Evolutionary conservation across 2,113 vertebrate species (phyloP).

Genomic region (Eurystomus gularis): DNA sequence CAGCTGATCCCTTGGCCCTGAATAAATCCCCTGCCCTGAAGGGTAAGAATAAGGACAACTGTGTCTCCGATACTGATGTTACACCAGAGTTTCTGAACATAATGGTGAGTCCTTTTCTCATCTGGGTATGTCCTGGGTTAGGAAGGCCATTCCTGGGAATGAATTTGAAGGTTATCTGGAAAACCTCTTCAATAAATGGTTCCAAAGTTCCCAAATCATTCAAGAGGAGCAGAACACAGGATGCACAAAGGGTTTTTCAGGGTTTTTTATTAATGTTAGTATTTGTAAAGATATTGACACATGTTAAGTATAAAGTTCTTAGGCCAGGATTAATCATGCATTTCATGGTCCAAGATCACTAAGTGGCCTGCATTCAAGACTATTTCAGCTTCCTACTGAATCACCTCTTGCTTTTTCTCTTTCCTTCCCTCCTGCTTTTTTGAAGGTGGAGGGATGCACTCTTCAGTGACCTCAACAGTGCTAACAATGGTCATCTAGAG

Average conservation of each 20-base stretch:
- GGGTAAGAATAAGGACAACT: background rate
- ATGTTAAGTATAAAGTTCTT: background rate
- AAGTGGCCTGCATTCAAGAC: background rate
- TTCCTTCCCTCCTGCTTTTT: background rate
- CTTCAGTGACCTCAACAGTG: background rate
- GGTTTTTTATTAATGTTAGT: background rate
- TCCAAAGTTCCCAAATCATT: background rate
- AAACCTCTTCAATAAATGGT: background rate
- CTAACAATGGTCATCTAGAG: too few relatives aligned
- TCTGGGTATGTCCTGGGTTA: fast-evolving
- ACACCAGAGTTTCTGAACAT: background rate
- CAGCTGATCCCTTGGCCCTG: background rate
- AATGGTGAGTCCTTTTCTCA: background rate
- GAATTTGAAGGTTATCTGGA: background rate
- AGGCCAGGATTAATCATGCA: background rate
- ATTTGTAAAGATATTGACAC: background rate
- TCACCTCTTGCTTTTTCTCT: background rate
- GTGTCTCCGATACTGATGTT: background rate
- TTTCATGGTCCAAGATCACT: background rate
- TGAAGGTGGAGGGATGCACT: background rate
- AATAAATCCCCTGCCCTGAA: background rate
- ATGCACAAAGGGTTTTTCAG: background rate
- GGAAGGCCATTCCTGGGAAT: background rate
- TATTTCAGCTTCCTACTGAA: background rate
- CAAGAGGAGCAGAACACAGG: background rate